Evolutionary conservation across 2,113 vertebrate genomes (phyloP).

Genomic region (Tyrannus savana): DNA sequence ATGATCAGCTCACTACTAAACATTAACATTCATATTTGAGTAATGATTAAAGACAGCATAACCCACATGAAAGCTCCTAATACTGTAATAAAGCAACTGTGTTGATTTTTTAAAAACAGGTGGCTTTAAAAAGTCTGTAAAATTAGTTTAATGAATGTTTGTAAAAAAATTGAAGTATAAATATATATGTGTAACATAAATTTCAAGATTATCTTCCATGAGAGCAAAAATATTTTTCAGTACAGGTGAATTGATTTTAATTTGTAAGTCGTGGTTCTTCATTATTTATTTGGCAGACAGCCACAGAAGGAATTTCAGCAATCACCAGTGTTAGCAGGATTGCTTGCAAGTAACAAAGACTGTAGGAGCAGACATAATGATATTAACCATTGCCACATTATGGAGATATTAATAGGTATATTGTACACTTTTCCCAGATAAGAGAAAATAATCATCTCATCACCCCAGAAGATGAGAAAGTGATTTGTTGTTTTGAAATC

Average conservation of each 20-base stretch:
- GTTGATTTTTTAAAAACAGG: not conserved
- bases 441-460: not conserved
- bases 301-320: not conserved
- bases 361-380: not conserved
- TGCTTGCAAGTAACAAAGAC: not conserved
- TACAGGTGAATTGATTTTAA: not conserved
- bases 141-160: not conserved
- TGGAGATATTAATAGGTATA: not conserved
- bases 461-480: not conserved
- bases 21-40: not conserved
- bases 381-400: not conserved
- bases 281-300: not conserved
- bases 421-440: not conserved
- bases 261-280: not conserved
- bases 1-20: not conserved
- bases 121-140: not conserved
- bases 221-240: not conserved
- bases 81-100: not conserved
- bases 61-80: not conserved
- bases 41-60: not conserved
- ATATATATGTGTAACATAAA: not conserved
- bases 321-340: not conserved
- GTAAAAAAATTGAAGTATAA: not conserved
- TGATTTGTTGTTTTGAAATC: not conserved
- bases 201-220: not conserved